Evolutionary conservation across 2,888 invertebrate genomes (phyloP).

Genomic region (Pyrrhia umbra): DNA sequence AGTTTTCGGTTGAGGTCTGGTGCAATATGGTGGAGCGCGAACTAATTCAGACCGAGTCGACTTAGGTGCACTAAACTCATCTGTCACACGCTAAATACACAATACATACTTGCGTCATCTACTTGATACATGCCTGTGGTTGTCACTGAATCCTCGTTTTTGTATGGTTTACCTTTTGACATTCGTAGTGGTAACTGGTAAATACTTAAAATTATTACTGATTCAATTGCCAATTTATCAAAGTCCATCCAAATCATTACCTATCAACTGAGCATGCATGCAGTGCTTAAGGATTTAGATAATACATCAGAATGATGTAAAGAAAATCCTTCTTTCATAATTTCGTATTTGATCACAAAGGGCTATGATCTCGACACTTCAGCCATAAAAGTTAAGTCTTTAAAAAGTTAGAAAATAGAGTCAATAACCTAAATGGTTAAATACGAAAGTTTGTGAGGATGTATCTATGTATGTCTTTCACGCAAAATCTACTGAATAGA

Average conservation of each 20-base stretch:
- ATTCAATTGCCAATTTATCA: not conserved
- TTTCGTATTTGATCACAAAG: not conserved
- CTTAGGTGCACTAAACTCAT: too few species aligned
- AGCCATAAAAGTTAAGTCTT: not conserved
- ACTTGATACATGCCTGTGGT: not conserved
- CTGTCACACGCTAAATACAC: too few species aligned
- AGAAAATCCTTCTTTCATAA: not conserved
- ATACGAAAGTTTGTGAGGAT: too few species aligned
- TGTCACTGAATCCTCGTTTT: slow-evolving; percentile 5
- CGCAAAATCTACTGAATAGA: too few species aligned
- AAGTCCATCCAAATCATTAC: not conserved
- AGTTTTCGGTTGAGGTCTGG: too few species aligned
- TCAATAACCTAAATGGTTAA: too few species aligned
- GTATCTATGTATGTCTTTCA: too few species aligned
- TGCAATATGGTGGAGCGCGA: too few species aligned
- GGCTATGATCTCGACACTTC: not conserved
- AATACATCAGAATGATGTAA: not conserved
- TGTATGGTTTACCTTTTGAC: slow-evolving; percentile 4
- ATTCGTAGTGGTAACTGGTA: slow-evolving; percentile 6
- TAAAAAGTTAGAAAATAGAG: too few species aligned
- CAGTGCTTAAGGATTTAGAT: not conserved
- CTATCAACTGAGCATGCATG: not conserved
- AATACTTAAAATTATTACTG: not conserved
- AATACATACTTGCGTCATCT: too few species aligned
- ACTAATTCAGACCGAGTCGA: too few species aligned